Evolutionary conservation across 2,113 vertebrate genomes (phyloP), one percentile per base, ranked within the genome.

Genomic region (Petroica traversi): DNA sequence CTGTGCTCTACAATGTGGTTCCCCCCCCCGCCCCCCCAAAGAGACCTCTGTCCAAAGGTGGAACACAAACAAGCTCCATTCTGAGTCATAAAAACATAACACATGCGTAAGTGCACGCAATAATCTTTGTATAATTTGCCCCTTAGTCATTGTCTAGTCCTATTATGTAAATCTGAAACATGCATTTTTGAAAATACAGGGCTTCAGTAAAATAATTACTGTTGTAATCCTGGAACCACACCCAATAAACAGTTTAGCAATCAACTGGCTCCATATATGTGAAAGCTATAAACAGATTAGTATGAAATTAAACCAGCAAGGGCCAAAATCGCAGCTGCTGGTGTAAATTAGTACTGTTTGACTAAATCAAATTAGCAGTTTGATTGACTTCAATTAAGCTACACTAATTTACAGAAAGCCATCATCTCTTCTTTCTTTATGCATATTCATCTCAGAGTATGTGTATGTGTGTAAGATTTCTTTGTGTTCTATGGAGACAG

Each of bases 81-180:
- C 74, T 98, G 98, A 98, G 91, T 98, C 98, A 98, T 67, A 92
- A 73, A 89, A 97, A 94, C 91, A 97, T 95, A 96, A 94, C 80
- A 98, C 95, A 98, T 95, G 97, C 93, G 97, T 97, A 98, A 97
- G 96, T 97, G 96, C 97, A 96, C 93, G 97, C 96, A 98, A 97
- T 98, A 96, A 98, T 97, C 97, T 97, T 97, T 90, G 93, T 97
- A 97, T 97, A 98, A 98, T 98, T 98, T 98, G 96, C 97, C 97
- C 97, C 97, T 98, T 96, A 98, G 98, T 98, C 98, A 98, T 98
- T 98, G 98, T 98, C 98, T 97, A 96, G 97, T 98, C 94, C 92
- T 97, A 98, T 98, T 98, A 98, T 97, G 97, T 97, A 98, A 98
- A 98, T 98, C 97, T 97, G 96, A 98, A 98, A 97, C 94, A 96